These are phyloP conservation scores for Staurois parvus DNA, from an alignment of 2,797 vertebrate genomes.

Conservation along the genomic window DNA sequence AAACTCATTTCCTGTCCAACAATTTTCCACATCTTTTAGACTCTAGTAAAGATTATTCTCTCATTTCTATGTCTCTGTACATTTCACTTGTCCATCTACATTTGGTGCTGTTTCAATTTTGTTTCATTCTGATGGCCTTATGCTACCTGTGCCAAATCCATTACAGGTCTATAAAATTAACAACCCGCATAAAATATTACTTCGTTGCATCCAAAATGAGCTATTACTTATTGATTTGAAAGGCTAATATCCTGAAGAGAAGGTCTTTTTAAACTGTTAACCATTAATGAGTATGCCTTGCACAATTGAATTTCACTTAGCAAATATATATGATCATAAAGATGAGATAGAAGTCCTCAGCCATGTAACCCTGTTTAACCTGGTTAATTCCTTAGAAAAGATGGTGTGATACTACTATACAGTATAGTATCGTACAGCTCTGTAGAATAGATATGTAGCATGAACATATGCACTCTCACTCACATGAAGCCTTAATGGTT, in stretches of 20 bases:
- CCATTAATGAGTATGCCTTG: constrained; percentile 40
- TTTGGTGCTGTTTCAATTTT: constrained; percentile 49
- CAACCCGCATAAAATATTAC: constrained; percentile 55
- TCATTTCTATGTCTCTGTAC: constrained; percentile 17
- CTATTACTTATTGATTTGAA: constrained; percentile 53
- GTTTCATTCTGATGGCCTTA: constrained; percentile 53
- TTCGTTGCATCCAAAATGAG: constrained; percentile 51
- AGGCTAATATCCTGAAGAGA: constrained; percentile 56
- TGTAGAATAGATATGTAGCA: no score
- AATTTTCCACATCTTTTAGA: background rate
- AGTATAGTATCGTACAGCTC: no score
- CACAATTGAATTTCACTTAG: constrained; percentile 42
- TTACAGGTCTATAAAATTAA: constrained; percentile 58
- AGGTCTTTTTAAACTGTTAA: constrained; percentile 37
- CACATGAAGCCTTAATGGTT: no score
- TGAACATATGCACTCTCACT: no score
- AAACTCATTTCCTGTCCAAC: background rate
- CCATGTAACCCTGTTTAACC: constrained; percentile 22
- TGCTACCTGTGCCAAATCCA: constrained; percentile 57
- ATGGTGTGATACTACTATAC: background rate
- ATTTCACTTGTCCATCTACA: constrained; percentile 36
- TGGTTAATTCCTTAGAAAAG: background rate
- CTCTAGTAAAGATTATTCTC: constrained; percentile 24
- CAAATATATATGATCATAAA: constrained; percentile 28
- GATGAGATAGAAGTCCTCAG: constrained; percentile 28